Base-by-base conservation (phyloP, 2,113 vertebrate species). In the Rostratula benghalensis region DNA sequence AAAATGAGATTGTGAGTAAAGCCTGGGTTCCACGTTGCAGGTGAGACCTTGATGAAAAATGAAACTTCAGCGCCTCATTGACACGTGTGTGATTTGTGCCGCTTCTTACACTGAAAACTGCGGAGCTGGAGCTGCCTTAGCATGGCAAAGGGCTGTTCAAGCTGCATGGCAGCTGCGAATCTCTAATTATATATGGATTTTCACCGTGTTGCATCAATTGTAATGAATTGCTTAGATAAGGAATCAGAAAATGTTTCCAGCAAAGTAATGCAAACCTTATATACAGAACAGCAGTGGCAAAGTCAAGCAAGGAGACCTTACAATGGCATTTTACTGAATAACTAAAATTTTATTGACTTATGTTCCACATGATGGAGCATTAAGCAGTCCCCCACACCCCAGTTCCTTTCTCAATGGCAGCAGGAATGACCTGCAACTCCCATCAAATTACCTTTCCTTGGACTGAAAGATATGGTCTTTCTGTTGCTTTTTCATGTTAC, bases 241-340 rank as follows among this genome's bases (percentile, higher is more conserved):
- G 69, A 89, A 86, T 94, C 92, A 90, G 83, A 83, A 87, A 87
- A 79, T 3, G 39, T 70, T 95, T 73, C 65, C 59, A 16, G 81
- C 7, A 37, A 94, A 68, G 77, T 78, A 81, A 76, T 82, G 91
- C 63, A 65, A 39, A 78, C 6, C 61, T 79, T 82, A 75, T 81
- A 51, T 7, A 19, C 48, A 30, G 83, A 94, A 25, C 69, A 87
- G 87, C 65, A 4, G 48, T 31, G 65, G 73, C 95, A 95, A 96
- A 95, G 96, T 96, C 87, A 87, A 85, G 81, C 95, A 96, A 94
- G 94, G 87, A 95, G 92, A 92, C 63, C 92, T 81, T 57, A 75
- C 68, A 81, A 0, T 57, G 69, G 77, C 30, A 48, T 93, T 95
- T 94, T 51, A 82, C 69, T 70, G 94, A 94, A 95, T 92, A 94